Percentiles rank a stretch among this genome's conserved stretches.
Conservation (phyloP, 2,797 vertebrate species). For the Oreochromis grahami region DNA sequence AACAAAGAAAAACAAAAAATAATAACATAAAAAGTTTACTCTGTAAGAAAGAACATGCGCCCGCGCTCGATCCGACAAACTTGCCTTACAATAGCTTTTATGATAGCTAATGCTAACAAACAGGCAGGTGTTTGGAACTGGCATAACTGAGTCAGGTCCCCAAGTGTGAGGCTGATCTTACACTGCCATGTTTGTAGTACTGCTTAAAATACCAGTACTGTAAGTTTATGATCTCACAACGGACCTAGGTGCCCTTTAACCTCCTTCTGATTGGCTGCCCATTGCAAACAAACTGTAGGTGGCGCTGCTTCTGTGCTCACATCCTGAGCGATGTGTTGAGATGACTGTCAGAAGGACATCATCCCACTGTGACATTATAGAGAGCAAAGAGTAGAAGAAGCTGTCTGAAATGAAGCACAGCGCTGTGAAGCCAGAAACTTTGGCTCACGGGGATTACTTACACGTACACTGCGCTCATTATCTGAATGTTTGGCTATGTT, state of each 20-base stretch:
- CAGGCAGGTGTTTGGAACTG: not conserved
- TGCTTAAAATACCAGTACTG: not conserved
- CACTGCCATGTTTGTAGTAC: not conserved
- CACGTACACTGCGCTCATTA: rapidly evolving
- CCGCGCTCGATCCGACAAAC: not conserved
- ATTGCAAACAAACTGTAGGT: not conserved
- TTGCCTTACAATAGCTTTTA: not conserved
- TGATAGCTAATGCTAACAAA: not conserved
- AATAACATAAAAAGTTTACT: not conserved
- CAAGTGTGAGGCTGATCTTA: not conserved
- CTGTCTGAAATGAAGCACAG: not conserved
- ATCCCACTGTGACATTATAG: not conserved
- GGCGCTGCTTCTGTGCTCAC: not conserved
- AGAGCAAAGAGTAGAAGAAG: not conserved
- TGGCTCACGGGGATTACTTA: not conserved
- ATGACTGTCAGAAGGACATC: not conserved
- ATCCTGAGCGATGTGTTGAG: not conserved
- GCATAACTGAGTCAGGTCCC: not conserved
- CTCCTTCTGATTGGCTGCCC: not conserved
- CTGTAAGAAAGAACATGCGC: not conserved
- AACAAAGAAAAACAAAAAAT: not conserved
- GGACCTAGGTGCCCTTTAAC: not conserved
- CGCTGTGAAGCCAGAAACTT: not conserved
- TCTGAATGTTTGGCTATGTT: not conserved
- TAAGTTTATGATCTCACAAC: not conserved